Conservation (phyloP, 2,113 vertebrate genomes). For the Ctenodactylus gundi region DNA sequence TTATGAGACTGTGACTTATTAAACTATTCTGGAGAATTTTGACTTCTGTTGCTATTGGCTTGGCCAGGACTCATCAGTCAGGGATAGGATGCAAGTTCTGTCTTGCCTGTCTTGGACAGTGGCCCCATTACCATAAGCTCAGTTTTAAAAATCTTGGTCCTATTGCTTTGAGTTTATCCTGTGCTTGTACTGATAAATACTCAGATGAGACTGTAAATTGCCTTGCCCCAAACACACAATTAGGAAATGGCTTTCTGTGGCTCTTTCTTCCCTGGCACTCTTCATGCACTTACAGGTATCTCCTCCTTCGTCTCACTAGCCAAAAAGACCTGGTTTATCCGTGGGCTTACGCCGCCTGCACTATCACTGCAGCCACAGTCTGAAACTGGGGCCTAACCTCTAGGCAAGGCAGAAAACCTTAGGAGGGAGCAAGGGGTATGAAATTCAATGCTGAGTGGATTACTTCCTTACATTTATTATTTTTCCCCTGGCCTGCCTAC, state of each 20-base stretch:
- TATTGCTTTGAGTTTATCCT: not conserved
- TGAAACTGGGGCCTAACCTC: not conserved
- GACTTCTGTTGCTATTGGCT: not conserved
- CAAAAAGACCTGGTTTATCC: not conserved
- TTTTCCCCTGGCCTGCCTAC: not conserved
- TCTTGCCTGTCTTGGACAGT: not conserved
- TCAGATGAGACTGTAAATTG: not conserved
- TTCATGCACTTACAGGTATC: not conserved
- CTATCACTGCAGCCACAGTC: not conserved
- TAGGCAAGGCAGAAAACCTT: not conserved
- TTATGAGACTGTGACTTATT: not conserved
- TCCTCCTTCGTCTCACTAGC: not conserved
- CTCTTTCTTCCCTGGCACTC: not conserved
- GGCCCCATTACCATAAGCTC: not conserved
- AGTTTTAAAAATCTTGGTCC: not conserved
- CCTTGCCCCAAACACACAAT: not conserved
- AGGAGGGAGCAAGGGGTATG: not conserved
- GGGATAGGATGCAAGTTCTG: not conserved
- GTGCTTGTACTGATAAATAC: not conserved
- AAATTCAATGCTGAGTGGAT: not conserved
- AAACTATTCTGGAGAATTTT: not conserved
- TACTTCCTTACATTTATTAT: not conserved
- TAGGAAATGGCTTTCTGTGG: not conserved
- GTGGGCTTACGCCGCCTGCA: not conserved
- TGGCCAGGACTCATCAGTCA: not conserved